phyloP scores from a whole-genome alignment of 2,888 invertebrate species.

The Amiota minor region DNA sequence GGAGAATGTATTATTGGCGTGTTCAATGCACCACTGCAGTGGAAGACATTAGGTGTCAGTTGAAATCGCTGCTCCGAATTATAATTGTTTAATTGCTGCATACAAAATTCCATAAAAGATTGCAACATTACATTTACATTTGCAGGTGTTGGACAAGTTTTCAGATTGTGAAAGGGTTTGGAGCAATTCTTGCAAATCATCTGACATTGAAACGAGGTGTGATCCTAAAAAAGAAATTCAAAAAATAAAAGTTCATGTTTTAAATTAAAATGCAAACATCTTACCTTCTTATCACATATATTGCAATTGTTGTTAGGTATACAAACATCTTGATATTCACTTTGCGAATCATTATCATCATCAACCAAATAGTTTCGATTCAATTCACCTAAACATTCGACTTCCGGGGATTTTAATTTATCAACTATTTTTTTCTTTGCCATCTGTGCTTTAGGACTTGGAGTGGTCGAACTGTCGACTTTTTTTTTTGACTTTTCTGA shows the following conservation, averaged over 20 bases:
- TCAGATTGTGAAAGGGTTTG: conserved; percentile 60
- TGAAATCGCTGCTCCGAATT: conserved; percentile 51
- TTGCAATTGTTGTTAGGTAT: conserved; percentile 50
- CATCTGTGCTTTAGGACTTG: no score
- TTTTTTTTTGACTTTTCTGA: no score
- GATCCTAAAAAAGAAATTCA: conserved; percentile 52
- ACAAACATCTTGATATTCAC: conserved; percentile 26
- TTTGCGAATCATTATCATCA: conserved; percentile 65
- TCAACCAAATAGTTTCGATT: conserved; percentile 56
- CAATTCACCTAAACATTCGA: conserved; percentile 66
- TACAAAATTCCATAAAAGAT: conserved; percentile 69
- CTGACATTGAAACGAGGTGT: conserved; percentile 68
- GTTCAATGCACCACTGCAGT: no score
- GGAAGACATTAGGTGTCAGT: conserved; percentile 37
- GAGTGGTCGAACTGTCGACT: no score
- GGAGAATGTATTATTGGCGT: neutral
- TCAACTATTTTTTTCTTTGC: no score
- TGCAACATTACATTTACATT: conserved; percentile 68
- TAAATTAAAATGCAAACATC: conserved; percentile 2
- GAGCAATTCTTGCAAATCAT: conserved; percentile 70
- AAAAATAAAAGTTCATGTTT: neutral
- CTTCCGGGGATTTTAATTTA: conserved; percentile 48
- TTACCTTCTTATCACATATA: conserved; percentile 68
- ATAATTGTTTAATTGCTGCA: conserved; percentile 62
- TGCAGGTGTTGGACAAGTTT: conserved; percentile 64